Conservation (phyloP, 2,113 vertebrate species). For the Mastomys natalensis region DNA sequence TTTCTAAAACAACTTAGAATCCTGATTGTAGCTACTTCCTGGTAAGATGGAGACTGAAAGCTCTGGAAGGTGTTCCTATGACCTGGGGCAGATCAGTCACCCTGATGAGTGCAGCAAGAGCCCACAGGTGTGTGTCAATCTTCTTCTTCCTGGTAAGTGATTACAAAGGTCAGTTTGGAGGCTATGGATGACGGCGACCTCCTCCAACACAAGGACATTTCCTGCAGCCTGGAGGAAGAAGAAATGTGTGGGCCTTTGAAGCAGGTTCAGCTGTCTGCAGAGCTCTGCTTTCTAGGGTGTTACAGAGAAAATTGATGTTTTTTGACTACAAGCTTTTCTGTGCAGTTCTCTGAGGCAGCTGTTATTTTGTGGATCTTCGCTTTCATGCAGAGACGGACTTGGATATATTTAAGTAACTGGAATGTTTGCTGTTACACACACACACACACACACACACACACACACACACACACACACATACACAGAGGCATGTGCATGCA, state of each 20-base stretch:
- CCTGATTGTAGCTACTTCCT: accelerated
- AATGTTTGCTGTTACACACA: neutral
- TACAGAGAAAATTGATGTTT: neutral
- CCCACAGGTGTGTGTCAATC: accelerated
- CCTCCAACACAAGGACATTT: accelerated
- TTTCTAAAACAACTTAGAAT: neutral
- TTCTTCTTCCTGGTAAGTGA: accelerated
- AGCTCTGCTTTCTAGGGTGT: neutral
- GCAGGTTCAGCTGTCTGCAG: neutral
- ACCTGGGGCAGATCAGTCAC: accelerated
- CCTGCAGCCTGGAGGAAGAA: neutral
- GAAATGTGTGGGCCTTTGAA: neutral
- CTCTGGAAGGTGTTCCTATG: neutral
- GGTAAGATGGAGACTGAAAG: neutral
- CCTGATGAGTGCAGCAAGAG: accelerated
- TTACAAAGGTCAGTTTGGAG: neutral
- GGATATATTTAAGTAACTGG: neutral
- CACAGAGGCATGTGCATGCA: neutral
- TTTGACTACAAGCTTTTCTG: neutral
- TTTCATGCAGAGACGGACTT: neutral
- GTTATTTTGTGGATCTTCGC: neutral
- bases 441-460: neutral
- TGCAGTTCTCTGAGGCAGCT: neutral
- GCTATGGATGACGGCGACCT: too few species aligned
- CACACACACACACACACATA: accelerated